Percentiles rank a stretch among this genome's conserved stretches.
Evolutionary conservation across 2,113 vertebrate species (phyloP).

Genomic region (Siphamia tubifer): DNA sequence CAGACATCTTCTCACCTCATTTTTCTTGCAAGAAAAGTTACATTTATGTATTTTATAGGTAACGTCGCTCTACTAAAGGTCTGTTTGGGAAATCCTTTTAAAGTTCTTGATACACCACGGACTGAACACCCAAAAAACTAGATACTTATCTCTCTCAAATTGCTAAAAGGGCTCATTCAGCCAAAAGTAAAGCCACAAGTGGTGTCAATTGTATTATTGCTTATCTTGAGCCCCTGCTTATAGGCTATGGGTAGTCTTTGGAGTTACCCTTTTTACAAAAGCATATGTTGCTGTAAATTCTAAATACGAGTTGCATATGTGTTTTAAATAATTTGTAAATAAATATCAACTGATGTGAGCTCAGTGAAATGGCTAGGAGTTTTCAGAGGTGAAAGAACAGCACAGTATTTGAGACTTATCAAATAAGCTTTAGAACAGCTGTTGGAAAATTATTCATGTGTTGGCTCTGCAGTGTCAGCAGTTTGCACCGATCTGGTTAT

Average conservation of each 20-base stretch:
- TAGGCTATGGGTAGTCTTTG: no score
- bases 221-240: no score
- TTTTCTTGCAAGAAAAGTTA: neutral
- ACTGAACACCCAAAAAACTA: slow-evolving; percentile 27
- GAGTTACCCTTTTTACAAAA: no score
- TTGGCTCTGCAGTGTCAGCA: slow-evolving; percentile 4
- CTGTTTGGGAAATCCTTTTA: neutral
- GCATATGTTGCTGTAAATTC: no score
- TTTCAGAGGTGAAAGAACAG: slow-evolving; percentile 8
- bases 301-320: no score
- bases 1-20: neutral
- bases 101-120: neutral
- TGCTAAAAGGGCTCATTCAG: slow-evolving; percentile 2
- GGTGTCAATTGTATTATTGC: no score
- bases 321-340: no score
- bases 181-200: neutral
- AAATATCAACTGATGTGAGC: no score
- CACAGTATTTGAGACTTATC: neutral
- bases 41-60: neutral
- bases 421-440: neutral
- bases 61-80: neutral
- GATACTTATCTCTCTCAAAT: slow-evolving; percentile 19
- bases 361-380: slow-evolving; percentile 21
- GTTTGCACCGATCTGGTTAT: slow-evolving; percentile 21
- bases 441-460: neutral